Evolutionary conservation across 2,888 invertebrate species (phyloP), one percentile per base, ranked within the genome.

Genomic region (Heliconius aoede): DNA sequence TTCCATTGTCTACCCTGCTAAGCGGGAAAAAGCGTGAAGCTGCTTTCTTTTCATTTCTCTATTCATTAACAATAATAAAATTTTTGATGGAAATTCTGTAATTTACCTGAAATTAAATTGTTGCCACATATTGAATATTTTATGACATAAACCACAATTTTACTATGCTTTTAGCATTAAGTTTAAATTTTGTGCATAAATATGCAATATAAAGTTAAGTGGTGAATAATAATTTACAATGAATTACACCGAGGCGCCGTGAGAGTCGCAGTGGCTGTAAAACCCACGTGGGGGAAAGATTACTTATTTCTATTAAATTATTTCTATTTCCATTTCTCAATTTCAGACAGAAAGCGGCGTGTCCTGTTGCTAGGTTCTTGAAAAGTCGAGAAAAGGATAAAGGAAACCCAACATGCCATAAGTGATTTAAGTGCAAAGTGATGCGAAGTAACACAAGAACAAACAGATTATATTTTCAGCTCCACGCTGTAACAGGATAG

Each of bases 121-220:
- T 60, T 26, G 15, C 60, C 26, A 26, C 26, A 60, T 60, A 0
- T 60, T 60, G 26, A 60, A 60, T 60, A 60, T 60, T 60, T 26
- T 26, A 60, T 15, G 26, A 15, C 15, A 7, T 15, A 60, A 60
- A 24, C 26, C 26, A 60, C 60, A 60, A 60, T 28, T 60, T 60
- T 60, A 60, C 26, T 26, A 60, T 26, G 60, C 60, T 26, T 60
- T 60, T 60, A 60, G 60, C 60, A 15, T 60, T 60, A 60, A 26
- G 15, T 26, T 26, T 60, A 9, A 24, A 60, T 60, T 60, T 60
- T 60, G 26, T 26, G 15, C 7, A 60, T 60, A 60, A 60, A 60
- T 58, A 24, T 26, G 11, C 58, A 58, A 24, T 28, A 60, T 60
- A 26, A 28, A 13, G 26, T 3, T 26, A 55, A 60, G 15, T 60